These are phyloP conservation scores for Avahi laniger DNA, from an alignment of 2,797 vertebrate species.

Conservation along the genomic window DNA sequence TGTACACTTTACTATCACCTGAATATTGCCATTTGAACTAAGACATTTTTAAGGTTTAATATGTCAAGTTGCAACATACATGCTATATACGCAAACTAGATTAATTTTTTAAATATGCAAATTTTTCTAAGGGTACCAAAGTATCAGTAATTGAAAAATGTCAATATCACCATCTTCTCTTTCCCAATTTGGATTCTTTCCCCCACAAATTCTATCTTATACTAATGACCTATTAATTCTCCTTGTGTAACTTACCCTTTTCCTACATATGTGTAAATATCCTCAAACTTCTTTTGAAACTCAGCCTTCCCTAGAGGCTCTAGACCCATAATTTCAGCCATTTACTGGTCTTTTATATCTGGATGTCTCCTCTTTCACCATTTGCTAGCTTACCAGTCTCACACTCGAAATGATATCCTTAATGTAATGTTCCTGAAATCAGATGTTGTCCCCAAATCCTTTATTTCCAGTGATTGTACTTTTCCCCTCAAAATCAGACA, in stretches of 20 bases:
- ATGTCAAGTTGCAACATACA: background rate
- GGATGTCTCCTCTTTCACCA: background rate
- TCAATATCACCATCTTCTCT: background rate
- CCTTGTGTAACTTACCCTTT: background rate
- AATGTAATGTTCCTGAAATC: background rate
- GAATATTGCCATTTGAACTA: background rate
- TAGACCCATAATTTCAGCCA: background rate
- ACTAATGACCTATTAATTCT: background rate
- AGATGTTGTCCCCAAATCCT: background rate
- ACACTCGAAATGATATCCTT: background rate
- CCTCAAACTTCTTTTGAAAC: background rate
- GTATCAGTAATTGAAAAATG: background rate
- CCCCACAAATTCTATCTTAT: background rate
- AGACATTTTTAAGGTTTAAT: background rate
- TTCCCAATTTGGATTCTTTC: background rate
- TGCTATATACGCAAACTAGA: background rate
- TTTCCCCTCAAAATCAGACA: background rate
- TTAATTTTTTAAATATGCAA: background rate
- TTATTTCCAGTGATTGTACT: background rate
- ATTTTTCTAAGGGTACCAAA: background rate
- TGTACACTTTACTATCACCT: background rate
- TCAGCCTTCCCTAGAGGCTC: background rate
- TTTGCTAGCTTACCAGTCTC: background rate
- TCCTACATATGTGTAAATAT: background rate
- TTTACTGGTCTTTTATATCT: background rate